Evolutionary conservation across 2,113 vertebrate species (phyloP), one percentile per base, ranked within the genome.

Genomic region (Nyctibius bracteatus): DNA sequence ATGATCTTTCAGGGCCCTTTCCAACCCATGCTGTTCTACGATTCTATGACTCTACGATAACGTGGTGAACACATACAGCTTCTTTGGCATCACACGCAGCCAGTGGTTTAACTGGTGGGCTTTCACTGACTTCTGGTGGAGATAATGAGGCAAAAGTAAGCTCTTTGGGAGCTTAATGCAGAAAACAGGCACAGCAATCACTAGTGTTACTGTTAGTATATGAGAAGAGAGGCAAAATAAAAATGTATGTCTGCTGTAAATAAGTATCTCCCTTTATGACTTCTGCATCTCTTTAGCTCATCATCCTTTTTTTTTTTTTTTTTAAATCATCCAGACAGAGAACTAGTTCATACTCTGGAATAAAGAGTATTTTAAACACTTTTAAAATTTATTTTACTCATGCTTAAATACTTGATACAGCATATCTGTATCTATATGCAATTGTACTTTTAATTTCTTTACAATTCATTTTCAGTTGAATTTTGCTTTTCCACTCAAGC

Each of bases 21-120:
- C 19, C n/a, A 59, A 2, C 6, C 9, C 31, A 10, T 4, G 23
- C 30, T 55, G 28, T 30, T 72, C 23, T 28, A 1, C 46, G 58
- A 33, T 12, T 68, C 27, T 21, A 0, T 30, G 43, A 63, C n/a
- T n/a, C n/a, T n/a, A n/a, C n/a, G n/a, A n/a, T 52, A 63, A 39
- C 2, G 5, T 0, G 2, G 6, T 28, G 35, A 61, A 49, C 14
- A 44, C 46, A 27, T 14, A 47, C 12, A 10, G 46, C 4, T 20
- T 30, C 52, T 81, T n/a, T 68, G 54, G 16, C 49, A 54, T 46
- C 9, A 18, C 27, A 58, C 4, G 4, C 27, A 88, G 24, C 6
- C 33, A 71, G 20, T 16, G 35, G 82, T 54, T 62, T 33, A 52
- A 17, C 17, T 30, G 27, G 8, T 49, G 24, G 39, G 21, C 17